Evolutionary conservation across 1,140 invertebrate genomes (phyloP).

Genomic region (Brevipalpus yothersi): DNA sequence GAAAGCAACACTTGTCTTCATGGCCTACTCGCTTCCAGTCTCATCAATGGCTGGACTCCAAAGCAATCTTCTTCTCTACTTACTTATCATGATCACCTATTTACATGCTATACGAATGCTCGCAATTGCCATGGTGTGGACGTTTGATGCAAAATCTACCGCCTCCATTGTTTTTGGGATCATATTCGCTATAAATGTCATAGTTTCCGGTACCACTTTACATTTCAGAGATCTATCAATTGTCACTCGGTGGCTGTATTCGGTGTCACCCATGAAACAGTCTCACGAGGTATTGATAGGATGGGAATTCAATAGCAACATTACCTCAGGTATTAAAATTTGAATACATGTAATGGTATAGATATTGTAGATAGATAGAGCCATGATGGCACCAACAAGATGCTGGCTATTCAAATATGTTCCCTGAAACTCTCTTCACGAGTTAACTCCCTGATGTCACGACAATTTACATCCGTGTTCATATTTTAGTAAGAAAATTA

Average conservation of each 20-base stretch:
- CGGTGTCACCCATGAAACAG: constrained; percentile 48
- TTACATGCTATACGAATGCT: constrained; percentile 41
- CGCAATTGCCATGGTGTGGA: constrained; percentile 37
- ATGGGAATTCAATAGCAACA: constrained; percentile 14
- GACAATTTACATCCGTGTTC: too few species aligned
- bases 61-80: constrained; percentile 36
- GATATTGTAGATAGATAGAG: too few species aligned
- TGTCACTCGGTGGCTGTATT: constrained; percentile 35
- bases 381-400: too few species aligned
- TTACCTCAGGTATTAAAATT: not conserved
- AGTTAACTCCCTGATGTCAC: too few species aligned
- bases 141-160: constrained; percentile 18
- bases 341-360: not conserved
- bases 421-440: too few species aligned
- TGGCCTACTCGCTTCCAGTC: constrained; percentile 56
- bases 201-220: constrained; percentile 41
- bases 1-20: constrained; percentile 37
- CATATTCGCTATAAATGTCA: constrained; percentile 31
- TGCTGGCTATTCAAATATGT: too few species aligned
- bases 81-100: constrained; percentile 54
- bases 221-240: constrained; percentile 40
- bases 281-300: constrained; percentile 31
- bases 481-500: too few species aligned
- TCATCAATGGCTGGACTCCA: constrained; percentile 63
- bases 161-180: constrained; percentile 20